Evolutionary conservation across 2,113 vertebrate genomes (phyloP).

Genomic region (Anser cygnoides): DNA sequence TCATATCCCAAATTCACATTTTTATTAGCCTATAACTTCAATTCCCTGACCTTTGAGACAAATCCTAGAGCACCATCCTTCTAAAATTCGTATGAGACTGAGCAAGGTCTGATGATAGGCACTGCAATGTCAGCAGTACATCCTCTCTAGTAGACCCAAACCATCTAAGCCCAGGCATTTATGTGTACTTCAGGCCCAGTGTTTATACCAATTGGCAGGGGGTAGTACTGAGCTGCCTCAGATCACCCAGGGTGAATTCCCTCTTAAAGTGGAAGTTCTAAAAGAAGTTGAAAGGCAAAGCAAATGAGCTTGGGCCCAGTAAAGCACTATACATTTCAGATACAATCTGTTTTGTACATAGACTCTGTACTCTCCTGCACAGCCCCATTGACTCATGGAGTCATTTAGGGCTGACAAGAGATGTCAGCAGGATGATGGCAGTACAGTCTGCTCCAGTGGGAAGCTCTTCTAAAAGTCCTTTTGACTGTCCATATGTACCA

Average conservation of each 20-base stretch:
- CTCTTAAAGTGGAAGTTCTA: neutral
- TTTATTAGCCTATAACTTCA: neutral
- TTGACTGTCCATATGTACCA: neutral
- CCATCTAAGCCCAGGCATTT: neutral
- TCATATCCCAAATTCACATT: neutral
- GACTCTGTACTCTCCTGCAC: neutral
- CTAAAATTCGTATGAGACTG: neutral
- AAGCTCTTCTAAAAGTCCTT: neutral
- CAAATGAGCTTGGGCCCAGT: neutral
- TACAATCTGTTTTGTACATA: neutral
- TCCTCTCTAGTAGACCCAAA: neutral
- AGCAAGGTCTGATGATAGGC: neutral
- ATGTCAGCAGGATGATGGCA: rapidly evolving
- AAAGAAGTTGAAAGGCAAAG: neutral
- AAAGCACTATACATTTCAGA: neutral
- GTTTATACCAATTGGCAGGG: neutral
- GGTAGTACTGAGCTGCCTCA: neutral
- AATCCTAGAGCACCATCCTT: neutral
- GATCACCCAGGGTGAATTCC: neutral
- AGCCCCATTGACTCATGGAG: neutral
- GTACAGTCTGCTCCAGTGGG: neutral
- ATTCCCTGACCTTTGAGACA: neutral
- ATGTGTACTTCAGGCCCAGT: neutral
- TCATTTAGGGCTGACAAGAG: neutral
- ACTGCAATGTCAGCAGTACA: neutral